These are phyloP conservation scores for Crotalus viridis DNA, from an alignment of 2,113 vertebrate genomes.

Conservation along the genomic window DNA sequence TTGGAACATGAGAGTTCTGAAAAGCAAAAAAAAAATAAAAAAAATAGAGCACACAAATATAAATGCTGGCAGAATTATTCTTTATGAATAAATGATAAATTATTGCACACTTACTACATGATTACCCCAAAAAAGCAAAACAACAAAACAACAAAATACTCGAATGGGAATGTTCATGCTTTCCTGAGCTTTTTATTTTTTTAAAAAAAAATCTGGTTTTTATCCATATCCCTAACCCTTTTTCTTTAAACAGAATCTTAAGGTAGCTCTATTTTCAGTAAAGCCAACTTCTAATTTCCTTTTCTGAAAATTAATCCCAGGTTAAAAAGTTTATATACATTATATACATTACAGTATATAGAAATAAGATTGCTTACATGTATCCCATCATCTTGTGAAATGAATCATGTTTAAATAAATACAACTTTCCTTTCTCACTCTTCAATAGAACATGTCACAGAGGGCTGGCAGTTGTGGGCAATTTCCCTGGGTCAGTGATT, in stretches of 20 bases:
- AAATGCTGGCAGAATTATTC: background rate
- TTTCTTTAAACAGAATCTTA: constrained; percentile 10
- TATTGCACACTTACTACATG: background rate
- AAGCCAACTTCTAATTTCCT: background rate
- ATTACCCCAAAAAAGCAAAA: background rate
- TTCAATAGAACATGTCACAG: background rate
- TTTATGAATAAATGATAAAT: background rate
- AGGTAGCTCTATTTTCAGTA: background rate
- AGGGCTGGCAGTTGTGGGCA: background rate
- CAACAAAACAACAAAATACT: background rate
- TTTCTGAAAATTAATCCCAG: background rate
- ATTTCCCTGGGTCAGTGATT: background rate
- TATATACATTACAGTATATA: background rate
- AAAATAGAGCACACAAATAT: constrained; percentile 5
- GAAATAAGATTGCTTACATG: background rate
- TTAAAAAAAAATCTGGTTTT: background rate
- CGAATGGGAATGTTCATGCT: background rate
- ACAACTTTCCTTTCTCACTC: background rate
- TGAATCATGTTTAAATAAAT: background rate
- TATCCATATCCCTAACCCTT: background rate
- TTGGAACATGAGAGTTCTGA: background rate
- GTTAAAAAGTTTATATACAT: background rate
- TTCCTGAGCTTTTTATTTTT: background rate
- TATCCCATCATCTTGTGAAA: background rate
- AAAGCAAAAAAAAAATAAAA: background rate